Base-by-base conservation (phyloP, 53 echinoderm and acorn worm species). In the Zoroaster sp. region DNA sequence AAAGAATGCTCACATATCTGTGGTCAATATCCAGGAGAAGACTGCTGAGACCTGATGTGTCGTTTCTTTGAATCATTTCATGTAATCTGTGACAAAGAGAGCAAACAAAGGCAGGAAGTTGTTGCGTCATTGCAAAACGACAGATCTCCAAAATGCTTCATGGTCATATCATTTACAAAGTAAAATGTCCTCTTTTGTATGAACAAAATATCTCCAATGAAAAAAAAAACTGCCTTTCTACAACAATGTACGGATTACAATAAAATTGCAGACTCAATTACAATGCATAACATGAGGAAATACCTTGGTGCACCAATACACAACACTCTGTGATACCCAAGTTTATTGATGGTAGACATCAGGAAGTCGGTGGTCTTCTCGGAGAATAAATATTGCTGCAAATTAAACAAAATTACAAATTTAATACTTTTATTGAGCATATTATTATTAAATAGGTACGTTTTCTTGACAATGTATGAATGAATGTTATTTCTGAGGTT, bases 301-400 rank as follows among this genome's bases (percentile, higher is more conserved):
- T 94, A 98, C 98, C 98, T 94, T 78, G 98, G 98, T 5, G 90
- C 92, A 40, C 95, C 98, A 23, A 98, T 76, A 86, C 98, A 96
- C 10, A 96, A 76, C 20, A 96, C 93, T 74, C 93, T 90, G 23
- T 94, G 40, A 46, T 91, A 94, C n/a, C 94, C 93, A 25, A 98
- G 88, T 30, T 55, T 10, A 40, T 90, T 69, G 10, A 98, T 66
- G 31, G 87, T 94, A 13, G 89, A 39, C 28, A 94, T 72, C 68
- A 98, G 69, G 36, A 98, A 98, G 2, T 83, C 78, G 8, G 87
- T 85, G 12, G 98, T 78, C 44, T 87, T 80, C 20, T 86, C 20
- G 13, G 95, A 92, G 53, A 95, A 97, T 45, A 97, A 59, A 51
- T 97, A 97, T 97, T 97, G 97, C 97, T 97, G 93, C 21, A 85